Conservation (phyloP, 2,888 invertebrate species). For the Drosophila macrospina region DNA sequence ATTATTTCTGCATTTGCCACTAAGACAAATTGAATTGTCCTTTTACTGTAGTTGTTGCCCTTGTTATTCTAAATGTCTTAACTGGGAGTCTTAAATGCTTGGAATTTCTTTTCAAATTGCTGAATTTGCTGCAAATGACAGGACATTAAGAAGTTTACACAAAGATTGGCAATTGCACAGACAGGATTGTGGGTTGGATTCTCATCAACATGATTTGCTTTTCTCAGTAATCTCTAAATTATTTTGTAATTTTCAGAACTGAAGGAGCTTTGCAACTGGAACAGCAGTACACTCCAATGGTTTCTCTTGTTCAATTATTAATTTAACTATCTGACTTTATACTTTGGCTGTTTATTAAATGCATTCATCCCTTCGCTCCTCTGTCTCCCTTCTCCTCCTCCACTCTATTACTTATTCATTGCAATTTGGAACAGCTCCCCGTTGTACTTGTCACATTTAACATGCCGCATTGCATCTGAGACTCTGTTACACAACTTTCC, state of each 20-base stretch:
- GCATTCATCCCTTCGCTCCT: background rate
- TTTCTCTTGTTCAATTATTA: background rate
- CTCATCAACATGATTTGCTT: background rate
- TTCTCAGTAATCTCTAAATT: background rate
- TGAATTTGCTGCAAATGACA: conserved; percentile 25
- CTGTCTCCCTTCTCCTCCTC: background rate
- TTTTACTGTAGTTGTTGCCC: conserved; percentile 12
- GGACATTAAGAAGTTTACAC: conserved; percentile 11
- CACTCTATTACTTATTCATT: conserved; percentile 32
- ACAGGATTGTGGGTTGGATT: background rate
- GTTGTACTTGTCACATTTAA: conserved; percentile 24
- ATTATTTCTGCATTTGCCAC: conserved; percentile 46
- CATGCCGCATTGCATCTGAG: conserved; percentile 45
- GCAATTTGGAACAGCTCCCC: conserved; percentile 44
- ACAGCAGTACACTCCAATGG: background rate
- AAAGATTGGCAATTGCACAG: conserved; percentile 2
- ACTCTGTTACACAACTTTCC: conserved; percentile 43
- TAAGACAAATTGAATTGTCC: conserved; percentile 37
- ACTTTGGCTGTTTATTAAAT: background rate
- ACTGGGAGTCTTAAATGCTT: conserved; percentile 9
- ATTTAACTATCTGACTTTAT: background rate
- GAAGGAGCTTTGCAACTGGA: background rate
- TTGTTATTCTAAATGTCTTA: conserved; percentile 27
- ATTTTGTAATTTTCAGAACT: conserved; percentile 10
- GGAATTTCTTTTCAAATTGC: conserved; percentile 13